These are phyloP conservation scores for Maniola hyperantus DNA, from an alignment of 2,888 invertebrate genomes.

Conservation along the genomic window DNA sequence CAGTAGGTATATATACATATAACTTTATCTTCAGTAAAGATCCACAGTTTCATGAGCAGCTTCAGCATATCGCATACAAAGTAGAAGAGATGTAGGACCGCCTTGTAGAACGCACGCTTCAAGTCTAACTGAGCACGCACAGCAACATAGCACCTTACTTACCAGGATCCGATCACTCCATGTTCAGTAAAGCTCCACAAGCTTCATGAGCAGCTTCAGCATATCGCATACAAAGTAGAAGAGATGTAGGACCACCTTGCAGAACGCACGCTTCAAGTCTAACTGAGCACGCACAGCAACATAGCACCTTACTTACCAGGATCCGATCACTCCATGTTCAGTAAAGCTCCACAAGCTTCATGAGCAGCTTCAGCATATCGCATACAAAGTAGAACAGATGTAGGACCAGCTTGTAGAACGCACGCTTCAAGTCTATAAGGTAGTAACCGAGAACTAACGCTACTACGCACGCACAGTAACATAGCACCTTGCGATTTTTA, in stretches of 20 bases:
- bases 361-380: constrained; percentile 69
- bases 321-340: constrained; percentile 52
- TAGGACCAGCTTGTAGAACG: constrained; percentile 70
- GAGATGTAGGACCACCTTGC: constrained; percentile 65
- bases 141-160: constrained; percentile 59
- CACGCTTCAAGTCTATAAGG: constrained; percentile 65
- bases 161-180: constrained; percentile 42
- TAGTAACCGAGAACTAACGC: constrained; percentile 55
- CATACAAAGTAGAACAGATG: constrained; percentile 70
- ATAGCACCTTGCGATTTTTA: constrained; percentile 63
- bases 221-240: constrained; percentile 73
- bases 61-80: constrained; percentile 70
- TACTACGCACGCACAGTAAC: constrained; percentile 53
- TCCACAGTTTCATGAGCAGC: constrained; percentile 75
- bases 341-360: constrained; percentile 73
- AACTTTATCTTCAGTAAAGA: constrained; percentile 66
- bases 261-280: constrained; percentile 70
- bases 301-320: constrained; percentile 55
- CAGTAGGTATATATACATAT: no score
- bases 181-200: constrained; percentile 73
- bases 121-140: constrained; percentile 61
- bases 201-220: constrained; percentile 71
- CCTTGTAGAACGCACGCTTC: constrained; percentile 69
- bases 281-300: constrained; percentile 55
- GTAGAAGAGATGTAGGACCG: constrained; percentile 69